Evolutionary conservation across 2,113 vertebrate species (phyloP), one percentile per base, ranked within the genome.

Genomic region (Eretmochelys imbricata): DNA sequence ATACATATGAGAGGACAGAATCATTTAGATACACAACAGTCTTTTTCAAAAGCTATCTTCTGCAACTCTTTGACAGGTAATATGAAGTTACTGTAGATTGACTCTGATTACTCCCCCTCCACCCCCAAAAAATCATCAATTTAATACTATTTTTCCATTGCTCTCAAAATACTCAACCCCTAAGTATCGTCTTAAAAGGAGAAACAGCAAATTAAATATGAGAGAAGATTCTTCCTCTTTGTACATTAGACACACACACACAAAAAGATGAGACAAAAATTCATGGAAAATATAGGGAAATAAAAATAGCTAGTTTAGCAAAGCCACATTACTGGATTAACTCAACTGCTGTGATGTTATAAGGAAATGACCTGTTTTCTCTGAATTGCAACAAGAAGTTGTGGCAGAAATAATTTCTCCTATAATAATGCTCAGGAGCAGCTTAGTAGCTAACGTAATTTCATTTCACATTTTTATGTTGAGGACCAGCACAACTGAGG

Each of bases 281-380:
- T 94, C 83, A 87, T 24, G 46, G 79, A 92, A 97, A 97, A 96
- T 82, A 89, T 90, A 16, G 31, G 49, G 75, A 96, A 96, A 97
- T 84, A 92, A 94, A 97, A 97, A 94, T 93, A 97, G 93, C 80
- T 86, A 94, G 85, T 75, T 82, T 83, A 93, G 78, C 90, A 95
- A 95, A 96, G 91, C 78, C 89, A 88, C 89, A 62, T 94, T 95
- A 97, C 72, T 93, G 94, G 90, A 97, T 96, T 97, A 96, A 94
- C 94, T 92, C 65, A 90, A 88, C 76, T 0, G 0, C 82, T 89
- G 59, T 82, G 84, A 89, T 90, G 89, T 93, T 90, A 93, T 90
- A 91, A 85, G 87, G 94, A 94, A 17, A 96, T 91, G 17, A 14
- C 5, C 93, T 95, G 94, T 95, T 95, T 90, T 72, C 91, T 94